Conservation (phyloP, 2,888 invertebrate genomes). For the Rhorus exstirpatorius region DNA sequence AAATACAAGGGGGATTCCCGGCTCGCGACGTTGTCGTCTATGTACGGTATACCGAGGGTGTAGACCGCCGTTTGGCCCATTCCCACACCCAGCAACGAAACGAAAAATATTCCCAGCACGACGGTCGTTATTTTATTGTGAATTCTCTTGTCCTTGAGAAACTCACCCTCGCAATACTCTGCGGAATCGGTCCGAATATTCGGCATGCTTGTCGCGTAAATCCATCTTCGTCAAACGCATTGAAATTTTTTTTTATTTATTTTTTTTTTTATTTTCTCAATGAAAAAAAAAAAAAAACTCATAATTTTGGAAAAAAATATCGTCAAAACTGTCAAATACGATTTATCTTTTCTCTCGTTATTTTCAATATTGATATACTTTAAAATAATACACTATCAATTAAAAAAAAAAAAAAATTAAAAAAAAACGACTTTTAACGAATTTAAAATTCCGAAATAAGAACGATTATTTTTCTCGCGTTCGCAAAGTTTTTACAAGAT, state of each 20-base stretch:
- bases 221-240: too few relatives aligned
- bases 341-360: too few relatives aligned
- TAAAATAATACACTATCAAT: too few relatives aligned
- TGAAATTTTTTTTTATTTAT: too few relatives aligned
- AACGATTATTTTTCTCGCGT: too few relatives aligned
- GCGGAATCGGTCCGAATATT: slow-evolving; percentile 75
- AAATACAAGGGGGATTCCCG: slow-evolving; percentile 97
- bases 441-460: too few relatives aligned
- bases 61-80: slow-evolving; percentile 97
- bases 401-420: too few relatives aligned
- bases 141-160: slow-evolving; percentile 89
- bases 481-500: background rate
- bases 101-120: slow-evolving; percentile 95
- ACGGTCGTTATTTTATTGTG: slow-evolving; percentile 93
- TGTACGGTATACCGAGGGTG: slow-evolving; percentile 96
- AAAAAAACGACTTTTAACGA: too few relatives aligned
- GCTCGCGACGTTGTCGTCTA: slow-evolving; percentile 97
- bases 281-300: background rate
- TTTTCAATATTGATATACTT: too few relatives aligned
- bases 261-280: too few relatives aligned
- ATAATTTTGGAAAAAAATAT: too few relatives aligned
- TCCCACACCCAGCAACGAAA: slow-evolving; percentile 95
- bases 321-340: too few relatives aligned
- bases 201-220: slow-evolving; percentile 72
- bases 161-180: slow-evolving; percentile 88